These are phyloP conservation scores for Loxodonta africana DNA, from an alignment of 2,113 vertebrate species.

Conservation along the genomic window DNA sequence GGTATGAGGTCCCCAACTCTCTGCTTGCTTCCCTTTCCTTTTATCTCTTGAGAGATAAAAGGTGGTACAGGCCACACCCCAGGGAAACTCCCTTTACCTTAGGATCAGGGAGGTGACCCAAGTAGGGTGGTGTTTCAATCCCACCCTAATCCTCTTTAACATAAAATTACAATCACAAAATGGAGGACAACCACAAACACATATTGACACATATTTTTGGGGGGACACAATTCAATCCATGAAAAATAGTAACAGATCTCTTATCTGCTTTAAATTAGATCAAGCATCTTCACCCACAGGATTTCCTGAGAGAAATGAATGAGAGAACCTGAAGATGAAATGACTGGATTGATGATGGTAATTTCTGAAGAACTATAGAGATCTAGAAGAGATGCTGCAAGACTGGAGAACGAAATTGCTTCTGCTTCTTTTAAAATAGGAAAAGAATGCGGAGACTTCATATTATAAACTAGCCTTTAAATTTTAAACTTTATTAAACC, in stretches of 20 bases:
- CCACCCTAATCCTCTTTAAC: no score
- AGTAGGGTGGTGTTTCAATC: no score
- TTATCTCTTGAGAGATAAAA: no score
- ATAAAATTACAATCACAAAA: no score
- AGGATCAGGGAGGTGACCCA: no score
- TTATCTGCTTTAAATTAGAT: not conserved
- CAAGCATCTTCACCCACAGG: not conserved
- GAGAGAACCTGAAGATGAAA: not conserved
- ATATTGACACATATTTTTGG: no score
- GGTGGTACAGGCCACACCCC: no score
- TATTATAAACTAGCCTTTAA: not conserved
- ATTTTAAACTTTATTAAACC: conserved; percentile 11
- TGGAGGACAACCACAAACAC: no score
- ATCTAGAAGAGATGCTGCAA: not conserved
- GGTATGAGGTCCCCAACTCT: no score
- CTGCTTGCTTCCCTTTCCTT: no score
- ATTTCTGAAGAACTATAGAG: not conserved
- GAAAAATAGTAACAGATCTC: conserved; percentile 24
- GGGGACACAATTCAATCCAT: not conserved
- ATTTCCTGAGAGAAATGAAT: conserved; percentile 49
- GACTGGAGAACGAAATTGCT: not conserved
- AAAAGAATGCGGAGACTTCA: not conserved
- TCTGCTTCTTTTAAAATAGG: not conserved
- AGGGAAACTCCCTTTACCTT: no score
- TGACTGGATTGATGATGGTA: not conserved